Percentiles rank a stretch among this genome's conserved stretches.
Evolutionary conservation across 1,140 invertebrate species (phyloP).

Genomic region (Diuraphis noxia): DNA sequence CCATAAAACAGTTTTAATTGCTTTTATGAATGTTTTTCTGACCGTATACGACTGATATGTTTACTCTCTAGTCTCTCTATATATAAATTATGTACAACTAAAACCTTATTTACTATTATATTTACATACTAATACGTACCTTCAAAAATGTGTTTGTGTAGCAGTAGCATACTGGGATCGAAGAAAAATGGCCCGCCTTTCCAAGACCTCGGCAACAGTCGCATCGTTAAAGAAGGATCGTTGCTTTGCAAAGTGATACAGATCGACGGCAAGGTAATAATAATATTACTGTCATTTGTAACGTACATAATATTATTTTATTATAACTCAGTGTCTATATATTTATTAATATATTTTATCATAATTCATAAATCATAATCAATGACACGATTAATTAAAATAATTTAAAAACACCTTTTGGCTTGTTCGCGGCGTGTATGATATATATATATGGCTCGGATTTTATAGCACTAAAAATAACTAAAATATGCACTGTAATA

Average conservation of each 20-base stretch:
- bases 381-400: not conserved
- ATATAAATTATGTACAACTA: not conserved
- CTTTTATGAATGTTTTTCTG: not conserved
- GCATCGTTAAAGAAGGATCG: slow-evolving; percentile 67
- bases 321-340: not conserved
- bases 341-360: not conserved
- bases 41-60: not conserved
- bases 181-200: slow-evolving; percentile 57
- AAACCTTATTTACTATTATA: not conserved
- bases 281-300: slow-evolving; percentile 54
- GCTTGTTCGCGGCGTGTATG: not conserved
- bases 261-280: slow-evolving; percentile 76
- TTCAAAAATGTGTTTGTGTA: slow-evolving; percentile 39
- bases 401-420: not conserved
- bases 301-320: not conserved
- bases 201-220: slow-evolving; percentile 57
- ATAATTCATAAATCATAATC: too few species aligned
- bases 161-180: slow-evolving; percentile 60
- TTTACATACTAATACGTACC: not conserved
- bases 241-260: slow-evolving; percentile 80
- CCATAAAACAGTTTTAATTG: slow-evolving; percentile 2
- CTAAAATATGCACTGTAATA: too few species aligned
- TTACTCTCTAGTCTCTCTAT: too few species aligned
- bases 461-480: too few species aligned
- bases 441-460: too few species aligned